Conservation (phyloP, 2,888 invertebrate genomes). For the Choristoneura rosaceana region DNA sequence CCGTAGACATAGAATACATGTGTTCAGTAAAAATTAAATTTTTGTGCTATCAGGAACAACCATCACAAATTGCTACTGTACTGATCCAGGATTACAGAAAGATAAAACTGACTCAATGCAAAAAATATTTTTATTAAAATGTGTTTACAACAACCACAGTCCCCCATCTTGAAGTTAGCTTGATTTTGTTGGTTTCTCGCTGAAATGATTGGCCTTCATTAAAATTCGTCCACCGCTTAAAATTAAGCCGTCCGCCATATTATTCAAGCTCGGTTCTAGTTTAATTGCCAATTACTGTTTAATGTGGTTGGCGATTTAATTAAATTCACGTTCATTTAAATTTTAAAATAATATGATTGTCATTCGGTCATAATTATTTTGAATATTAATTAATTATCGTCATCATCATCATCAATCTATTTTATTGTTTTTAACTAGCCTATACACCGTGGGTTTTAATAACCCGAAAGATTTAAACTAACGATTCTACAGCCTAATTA, state of each 20-base stretch:
- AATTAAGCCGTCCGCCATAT: conserved; percentile 50
- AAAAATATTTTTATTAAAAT: not conserved
- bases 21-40: too few relatives aligned
- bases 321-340: conserved; percentile 19
- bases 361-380: not conserved
- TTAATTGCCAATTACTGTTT: conserved; percentile 43
- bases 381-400: not conserved
- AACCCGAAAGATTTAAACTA: too few relatives aligned
- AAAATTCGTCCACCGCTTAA: conserved; percentile 57
- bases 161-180: not conserved
- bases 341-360: conserved; percentile 7
- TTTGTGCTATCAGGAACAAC: too few relatives aligned
- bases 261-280: conserved; percentile 48
- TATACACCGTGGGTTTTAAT: too few relatives aligned
- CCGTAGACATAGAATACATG: too few relatives aligned
- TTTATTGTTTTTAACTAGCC: too few relatives aligned
- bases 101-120: not conserved
- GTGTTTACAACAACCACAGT: not conserved
- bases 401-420: not conserved
- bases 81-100: too few relatives aligned
- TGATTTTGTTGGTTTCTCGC: not conserved
- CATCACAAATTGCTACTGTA: too few relatives aligned
- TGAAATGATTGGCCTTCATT: conserved; percentile 53
- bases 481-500: too few relatives aligned
- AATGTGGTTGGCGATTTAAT: conserved; percentile 44